Percentiles rank a stretch among this genome's conserved stretches.
phyloP scores from a whole-genome alignment of 2,797 vertebrate genomes.

The Sebastes trivittatus region DNA sequence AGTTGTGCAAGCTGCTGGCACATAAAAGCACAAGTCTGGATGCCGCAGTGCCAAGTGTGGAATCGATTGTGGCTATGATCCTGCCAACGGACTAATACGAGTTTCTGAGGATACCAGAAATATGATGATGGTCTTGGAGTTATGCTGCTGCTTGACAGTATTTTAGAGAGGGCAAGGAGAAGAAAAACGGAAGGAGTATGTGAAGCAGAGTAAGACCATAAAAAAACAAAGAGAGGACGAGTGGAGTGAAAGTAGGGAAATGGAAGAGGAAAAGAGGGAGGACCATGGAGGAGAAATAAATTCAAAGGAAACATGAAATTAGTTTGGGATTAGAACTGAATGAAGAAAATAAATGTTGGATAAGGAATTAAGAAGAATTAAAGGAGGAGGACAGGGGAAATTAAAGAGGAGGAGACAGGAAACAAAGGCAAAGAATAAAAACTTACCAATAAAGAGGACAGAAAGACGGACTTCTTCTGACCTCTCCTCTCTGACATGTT shows the following conservation, averaged over 20 bases:
- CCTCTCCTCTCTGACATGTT: conserved; percentile 85
- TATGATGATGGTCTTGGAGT: not conserved
- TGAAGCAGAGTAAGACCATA: not conserved
- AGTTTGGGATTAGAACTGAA: not conserved
- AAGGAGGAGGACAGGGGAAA: not conserved
- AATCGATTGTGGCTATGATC: conserved; percentile 1
- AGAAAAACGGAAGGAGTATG: not conserved
- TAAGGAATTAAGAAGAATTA: not conserved
- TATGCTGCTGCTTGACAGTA: not conserved
- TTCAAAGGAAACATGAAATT: not conserved
- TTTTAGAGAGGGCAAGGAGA: not conserved
- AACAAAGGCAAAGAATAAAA: not conserved
- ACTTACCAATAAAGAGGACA: conserved; percentile 91
- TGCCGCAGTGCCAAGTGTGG: conserved; percentile 22
- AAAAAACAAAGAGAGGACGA: not conserved
- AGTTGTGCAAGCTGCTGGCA: conserved; percentile 49
- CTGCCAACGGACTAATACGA: not conserved
- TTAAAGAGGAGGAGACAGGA: not conserved
- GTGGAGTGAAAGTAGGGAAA: not conserved
- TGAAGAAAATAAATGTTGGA: not conserved
- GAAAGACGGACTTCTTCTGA: conserved; percentile 80
- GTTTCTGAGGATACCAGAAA: not conserved
- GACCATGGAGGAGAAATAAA: not conserved
- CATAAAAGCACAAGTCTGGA: conserved; percentile 28
- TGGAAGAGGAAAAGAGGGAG: not conserved